These are phyloP conservation scores for Strix uralensis DNA, from an alignment of 2,113 vertebrate genomes.

Conservation along the genomic window DNA sequence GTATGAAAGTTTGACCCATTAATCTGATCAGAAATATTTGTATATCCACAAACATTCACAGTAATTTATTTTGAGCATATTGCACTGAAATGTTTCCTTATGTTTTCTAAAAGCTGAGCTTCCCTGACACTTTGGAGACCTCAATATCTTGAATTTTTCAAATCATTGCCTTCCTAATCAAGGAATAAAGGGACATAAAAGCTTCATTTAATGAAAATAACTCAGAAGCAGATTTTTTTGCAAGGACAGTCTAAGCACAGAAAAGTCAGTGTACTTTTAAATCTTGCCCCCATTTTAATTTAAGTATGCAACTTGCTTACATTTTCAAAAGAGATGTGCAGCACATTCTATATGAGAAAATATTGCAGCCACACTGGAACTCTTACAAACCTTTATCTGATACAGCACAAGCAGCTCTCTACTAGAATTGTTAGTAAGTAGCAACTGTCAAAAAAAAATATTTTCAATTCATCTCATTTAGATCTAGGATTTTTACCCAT, in stretches of 20 bases:
- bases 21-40: neutral
- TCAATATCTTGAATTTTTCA: constrained; percentile 29
- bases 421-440: neutral
- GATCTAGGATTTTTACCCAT: neutral
- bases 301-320: neutral
- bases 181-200: constrained; percentile 25
- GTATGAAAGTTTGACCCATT: neutral
- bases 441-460: neutral
- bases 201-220: neutral
- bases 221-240: neutral
- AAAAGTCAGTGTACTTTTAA: neutral
- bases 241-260: neutral
- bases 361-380: neutral
- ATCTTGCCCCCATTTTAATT: neutral
- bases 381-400: neutral
- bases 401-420: neutral
- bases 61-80: neutral
- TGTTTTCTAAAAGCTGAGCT: neutral
- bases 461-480: constrained; percentile 41
- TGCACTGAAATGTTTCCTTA: neutral
- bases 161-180: constrained; percentile 18
- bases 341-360: neutral
- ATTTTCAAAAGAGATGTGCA: neutral
- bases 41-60: neutral
- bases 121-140: neutral